phyloP scores from a whole-genome alignment of 2,888 invertebrate genomes.

The Epirrhoe alternata region DNA sequence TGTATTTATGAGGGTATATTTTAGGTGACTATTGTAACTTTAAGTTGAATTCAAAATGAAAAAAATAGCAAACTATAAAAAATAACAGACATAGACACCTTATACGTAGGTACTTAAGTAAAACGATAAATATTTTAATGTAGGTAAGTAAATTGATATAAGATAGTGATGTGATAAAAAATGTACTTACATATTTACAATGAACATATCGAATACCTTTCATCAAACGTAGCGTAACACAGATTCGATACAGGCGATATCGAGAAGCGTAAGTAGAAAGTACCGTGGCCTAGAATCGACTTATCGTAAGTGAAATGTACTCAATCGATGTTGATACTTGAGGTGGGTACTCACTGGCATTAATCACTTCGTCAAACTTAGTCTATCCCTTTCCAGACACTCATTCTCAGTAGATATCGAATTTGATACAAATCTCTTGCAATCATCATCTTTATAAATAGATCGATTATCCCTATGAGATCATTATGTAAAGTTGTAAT shows the following conservation, averaged over 20 bases:
- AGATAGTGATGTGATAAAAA: not conserved
- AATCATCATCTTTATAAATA: not conserved
- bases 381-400: not conserved
- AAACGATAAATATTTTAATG: too few species aligned
- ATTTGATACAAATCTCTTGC: not conserved
- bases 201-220: slow-evolving; percentile 7
- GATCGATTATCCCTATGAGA: not conserved
- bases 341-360: slow-evolving; percentile 15
- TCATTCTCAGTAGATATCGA: not conserved
- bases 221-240: slow-evolving; percentile 30
- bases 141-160: not conserved
- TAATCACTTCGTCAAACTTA: not conserved
- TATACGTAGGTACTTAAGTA: too few species aligned
- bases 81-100: too few species aligned
- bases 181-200: not conserved
- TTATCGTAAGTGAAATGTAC: slow-evolving; percentile 46
- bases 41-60: too few species aligned
- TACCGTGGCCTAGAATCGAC: slow-evolving; percentile 42
- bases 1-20: too few species aligned
- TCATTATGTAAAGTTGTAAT: slow-evolving; percentile 4
- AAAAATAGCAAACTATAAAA: too few species aligned
- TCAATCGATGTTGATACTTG: slow-evolving; percentile 41
- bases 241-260: slow-evolving; percentile 35
- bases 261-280: slow-evolving; percentile 43
- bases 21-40: too few species aligned